Evolutionary conservation across 2,888 invertebrate genomes (phyloP).

Genomic region (Caenorhabditis wallacei): DNA sequence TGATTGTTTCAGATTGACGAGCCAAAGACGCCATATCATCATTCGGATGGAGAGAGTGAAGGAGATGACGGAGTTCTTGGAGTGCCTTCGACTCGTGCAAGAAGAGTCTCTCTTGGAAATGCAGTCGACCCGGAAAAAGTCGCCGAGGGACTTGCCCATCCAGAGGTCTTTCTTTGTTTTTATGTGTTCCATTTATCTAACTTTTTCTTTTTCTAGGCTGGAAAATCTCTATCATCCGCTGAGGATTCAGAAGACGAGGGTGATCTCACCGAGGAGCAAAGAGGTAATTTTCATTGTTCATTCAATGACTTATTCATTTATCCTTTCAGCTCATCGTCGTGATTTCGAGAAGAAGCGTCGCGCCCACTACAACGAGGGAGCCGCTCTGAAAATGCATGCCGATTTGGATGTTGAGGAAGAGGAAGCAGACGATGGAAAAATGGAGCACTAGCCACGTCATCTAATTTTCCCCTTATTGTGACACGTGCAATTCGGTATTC

Average conservation of each 20-base stretch:
- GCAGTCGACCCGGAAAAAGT: constrained; percentile 79
- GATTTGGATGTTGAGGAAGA: constrained; percentile 90
- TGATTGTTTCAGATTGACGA: constrained; percentile 87
- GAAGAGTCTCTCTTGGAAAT: constrained; percentile 79
- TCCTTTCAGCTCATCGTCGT: constrained; percentile 76
- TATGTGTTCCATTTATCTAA: background rate
- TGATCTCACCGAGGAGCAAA: constrained; percentile 77
- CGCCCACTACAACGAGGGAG: constrained; percentile 97
- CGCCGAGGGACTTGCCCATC: constrained; percentile 57
- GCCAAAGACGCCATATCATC: constrained; percentile 95
- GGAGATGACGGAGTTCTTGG: constrained; percentile 81
- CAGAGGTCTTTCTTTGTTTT: constrained; percentile 30
- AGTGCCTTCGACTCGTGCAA: constrained; percentile 52
- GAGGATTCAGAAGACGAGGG: constrained; percentile 76
- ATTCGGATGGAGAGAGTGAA: constrained; percentile 84
- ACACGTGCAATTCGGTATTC: constrained; percentile 41
- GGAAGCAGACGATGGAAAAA: constrained; percentile 88
- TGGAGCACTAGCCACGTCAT: constrained; percentile 43
- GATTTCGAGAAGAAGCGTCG: constrained; percentile 94
- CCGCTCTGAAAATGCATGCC: constrained; percentile 93
- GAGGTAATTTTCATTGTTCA: constrained; percentile 59
- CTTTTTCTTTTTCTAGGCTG: constrained; percentile 9
- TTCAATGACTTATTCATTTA: no score
- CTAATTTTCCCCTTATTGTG: background rate
- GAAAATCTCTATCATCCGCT: constrained; percentile 57